Evolutionary conservation across 2,888 invertebrate species (phyloP), one percentile per base, ranked within the genome.

Genomic region (Petrolisthes cinctipes): DNA sequence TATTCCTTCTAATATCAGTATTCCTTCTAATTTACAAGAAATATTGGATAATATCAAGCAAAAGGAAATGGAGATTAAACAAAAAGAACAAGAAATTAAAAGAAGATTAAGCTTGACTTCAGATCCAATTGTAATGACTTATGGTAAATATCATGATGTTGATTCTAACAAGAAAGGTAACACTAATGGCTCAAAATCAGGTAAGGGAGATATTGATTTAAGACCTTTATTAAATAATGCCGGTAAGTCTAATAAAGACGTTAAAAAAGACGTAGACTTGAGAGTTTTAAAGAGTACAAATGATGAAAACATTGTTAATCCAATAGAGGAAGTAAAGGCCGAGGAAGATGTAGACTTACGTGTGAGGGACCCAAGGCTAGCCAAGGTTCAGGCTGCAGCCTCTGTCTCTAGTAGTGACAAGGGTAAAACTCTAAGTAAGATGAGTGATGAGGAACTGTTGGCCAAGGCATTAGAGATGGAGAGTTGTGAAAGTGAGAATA

Each of bases 11-110:
- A 37, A 37, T 37, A 89, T 79, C 37, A 89, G 71, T 78, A 89
- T 90, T 80, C 90, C 90, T n/a, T 84, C 89, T 51, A 90, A 90
- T 71, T 85, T 90, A 11, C 90, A 90, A 51, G 89, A 87, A 56
- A 90, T 90, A 23, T 82, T 90, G 51, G 87, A 87, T 68, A 89
- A 87, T 61, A 90, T 90, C 20, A 90, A 84, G 75, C 76, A 89
- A 20, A 90, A 90, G 53, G 90, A 90, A 66, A 83, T 75, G 54
- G 90, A 89, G 78, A 90, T 90, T 66, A 82, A 87, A 66, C 76
- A 89, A 51, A 90, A 90, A 61, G 87, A 90, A 66, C 85, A 87
- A 20, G 90, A 90, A 83, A 89, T 90, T 76, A 86, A 87, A 61
- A 85, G 89, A 61, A 68, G 89, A 54, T 82, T 87, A 68, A 90